These are phyloP conservation scores for Monochamus alternatus DNA, from an alignment of 2,888 invertebrate species.

Conservation along the genomic window DNA sequence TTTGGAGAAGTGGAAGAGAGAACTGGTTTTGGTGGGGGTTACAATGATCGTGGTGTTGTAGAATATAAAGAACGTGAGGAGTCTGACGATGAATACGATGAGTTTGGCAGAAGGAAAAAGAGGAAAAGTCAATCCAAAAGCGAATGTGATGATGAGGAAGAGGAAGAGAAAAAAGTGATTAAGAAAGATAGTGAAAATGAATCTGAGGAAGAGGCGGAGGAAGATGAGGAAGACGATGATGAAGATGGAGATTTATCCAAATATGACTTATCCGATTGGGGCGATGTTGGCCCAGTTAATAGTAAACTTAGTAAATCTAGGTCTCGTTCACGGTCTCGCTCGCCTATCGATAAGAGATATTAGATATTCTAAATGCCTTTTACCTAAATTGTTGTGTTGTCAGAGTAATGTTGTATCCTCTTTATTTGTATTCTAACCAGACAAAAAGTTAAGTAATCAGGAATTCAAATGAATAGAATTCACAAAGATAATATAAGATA, in stretches of 20 bases:
- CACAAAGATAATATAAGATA: too few species aligned
- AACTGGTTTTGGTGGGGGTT: constrained; percentile 89
- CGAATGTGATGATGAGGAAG: constrained; percentile 44
- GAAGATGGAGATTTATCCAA: constrained; percentile 75
- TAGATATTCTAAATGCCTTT: constrained; percentile 21
- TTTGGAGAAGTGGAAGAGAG: constrained; percentile 93
- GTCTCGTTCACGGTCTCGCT: constrained; percentile 39
- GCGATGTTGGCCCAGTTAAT: constrained; percentile 63
- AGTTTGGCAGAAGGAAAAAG: constrained; percentile 73
- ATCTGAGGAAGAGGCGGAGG: constrained; percentile 68
- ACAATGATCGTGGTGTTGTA: constrained; percentile 96
- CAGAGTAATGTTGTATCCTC: constrained; percentile 9
- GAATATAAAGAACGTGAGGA: constrained; percentile 93
- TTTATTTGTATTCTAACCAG: constrained; percentile 3
- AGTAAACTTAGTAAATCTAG: constrained; percentile 58
- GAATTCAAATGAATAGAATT: background rate
- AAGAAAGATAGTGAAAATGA: constrained; percentile 50
- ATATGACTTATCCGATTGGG: constrained; percentile 75
- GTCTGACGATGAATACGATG: constrained; percentile 96
- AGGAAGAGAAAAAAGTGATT: constrained; percentile 38
- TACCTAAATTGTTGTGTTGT: constrained; percentile 1
- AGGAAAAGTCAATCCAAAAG: constrained; percentile 47
- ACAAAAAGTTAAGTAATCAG: background rate
- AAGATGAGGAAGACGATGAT: constrained; percentile 73
- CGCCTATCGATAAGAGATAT: constrained; percentile 29